Evolutionary conservation across 2,113 vertebrate genomes (phyloP), one percentile per base, ranked within the genome.

Genomic region (Seriola dumerili): DNA sequence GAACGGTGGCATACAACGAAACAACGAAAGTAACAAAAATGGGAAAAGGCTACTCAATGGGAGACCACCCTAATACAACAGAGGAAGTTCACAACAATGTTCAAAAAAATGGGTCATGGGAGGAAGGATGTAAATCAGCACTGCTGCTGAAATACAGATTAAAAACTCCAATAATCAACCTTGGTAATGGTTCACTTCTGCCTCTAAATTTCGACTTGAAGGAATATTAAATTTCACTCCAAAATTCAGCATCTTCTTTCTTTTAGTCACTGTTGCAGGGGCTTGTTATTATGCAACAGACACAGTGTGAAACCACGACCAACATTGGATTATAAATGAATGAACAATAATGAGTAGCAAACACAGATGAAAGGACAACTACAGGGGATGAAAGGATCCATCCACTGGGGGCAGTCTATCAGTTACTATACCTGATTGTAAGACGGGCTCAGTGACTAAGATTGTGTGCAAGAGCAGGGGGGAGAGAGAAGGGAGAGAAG

Each of bases 381-480:
- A 46, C 29, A 50, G 44, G 4, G 75, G 55, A 70, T 80, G 72
- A 77, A 52, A 83, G 67, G 17, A 67, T 83, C 59, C 64, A 72
- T 88, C 76, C 85, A 84, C 52, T 83, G 32, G 44, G 57, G 80
- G 48, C 25, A 71, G 72, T 76, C 72, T 63, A 42, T 63, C 81
- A 82, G 80, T 90, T 96, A 98, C 97, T 95, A 88, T 99, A 99
- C 98, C 98, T 99, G 98, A 99, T 96, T 99, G 98, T 75, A 99
- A 97, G 76, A 97, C 96, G 86, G 98, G 97, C 92, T 99, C 98
- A 96, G 98, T 97, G 94, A 99, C 98, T 99, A 95, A 95, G 5
- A 95, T 95, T 94, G 94, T 96, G 94, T 80, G 91, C 94, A 94
- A 96, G 81, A 93, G 93, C 91, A 91, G 50, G 57, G 65, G 75